phyloP scores from a whole-genome alignment of 2,888 invertebrate species.

The Chrysotoxum bicinctum region DNA sequence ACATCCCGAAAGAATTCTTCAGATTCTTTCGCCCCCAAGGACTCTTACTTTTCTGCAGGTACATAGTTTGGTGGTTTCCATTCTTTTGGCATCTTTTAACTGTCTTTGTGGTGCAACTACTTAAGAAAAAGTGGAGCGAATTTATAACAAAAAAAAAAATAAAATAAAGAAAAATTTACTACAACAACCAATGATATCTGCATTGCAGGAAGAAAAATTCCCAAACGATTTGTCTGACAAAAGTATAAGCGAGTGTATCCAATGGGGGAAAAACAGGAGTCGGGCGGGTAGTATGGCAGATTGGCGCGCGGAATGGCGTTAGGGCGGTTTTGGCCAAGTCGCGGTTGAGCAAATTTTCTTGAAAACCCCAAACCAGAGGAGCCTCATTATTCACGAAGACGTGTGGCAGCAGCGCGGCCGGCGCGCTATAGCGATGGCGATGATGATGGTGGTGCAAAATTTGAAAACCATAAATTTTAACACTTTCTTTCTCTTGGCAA shows the following conservation, averaged over 20 bases:
- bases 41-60: conserved; percentile 26
- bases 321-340: conserved; percentile 1
- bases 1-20: neutral
- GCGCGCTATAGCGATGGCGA: conserved; percentile 8
- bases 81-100: conserved; percentile 35
- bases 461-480: conserved; percentile 66
- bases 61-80: conserved; percentile 3
- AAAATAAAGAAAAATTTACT: neutral
- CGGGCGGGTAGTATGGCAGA: neutral
- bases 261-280: neutral
- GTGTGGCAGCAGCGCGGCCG: conserved; percentile 37
- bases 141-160: neutral
- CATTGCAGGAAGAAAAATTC: conserved; percentile 62
- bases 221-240: conserved; percentile 58
- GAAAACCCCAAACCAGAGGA: conserved; percentile 33
- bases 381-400: conserved; percentile 65
- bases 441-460: conserved; percentile 3
- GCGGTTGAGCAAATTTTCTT: conserved; percentile 39
- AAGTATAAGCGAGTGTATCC: conserved; percentile 12
- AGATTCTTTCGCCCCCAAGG: conserved; percentile 16
- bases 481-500: conserved; percentile 31
- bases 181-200: conserved; percentile 48
- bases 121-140: conserved; percentile 43
- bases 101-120: conserved; percentile 60
- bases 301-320: neutral